Conservation (phyloP, 2,888 invertebrate species). For the Andrena fulva region DNA sequence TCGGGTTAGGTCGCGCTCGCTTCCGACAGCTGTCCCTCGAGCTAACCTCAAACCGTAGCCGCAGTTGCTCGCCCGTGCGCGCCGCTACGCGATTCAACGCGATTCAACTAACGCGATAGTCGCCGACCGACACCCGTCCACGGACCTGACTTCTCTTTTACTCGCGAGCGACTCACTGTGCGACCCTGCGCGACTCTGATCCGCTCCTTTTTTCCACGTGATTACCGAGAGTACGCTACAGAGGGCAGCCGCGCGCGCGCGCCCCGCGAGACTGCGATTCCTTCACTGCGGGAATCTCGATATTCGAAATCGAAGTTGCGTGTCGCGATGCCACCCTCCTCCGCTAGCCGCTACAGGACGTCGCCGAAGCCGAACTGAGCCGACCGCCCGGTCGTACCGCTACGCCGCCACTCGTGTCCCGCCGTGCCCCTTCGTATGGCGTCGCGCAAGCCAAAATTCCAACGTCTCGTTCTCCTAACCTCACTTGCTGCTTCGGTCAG, state of each 20-base stretch:
- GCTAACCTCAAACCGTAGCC: constrained; percentile 53
- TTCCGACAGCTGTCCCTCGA: constrained; percentile 33
- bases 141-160: not conserved
- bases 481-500: constrained; percentile 25
- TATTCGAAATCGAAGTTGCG: constrained; percentile 59
- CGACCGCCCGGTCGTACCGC: constrained; percentile 32
- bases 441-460: not conserved
- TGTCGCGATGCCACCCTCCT: constrained; percentile 34
- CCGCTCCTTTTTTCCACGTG: constrained; percentile 56
- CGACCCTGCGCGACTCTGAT: constrained; percentile 15
- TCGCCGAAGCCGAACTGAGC: constrained; percentile 43
- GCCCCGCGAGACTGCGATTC: constrained; percentile 57
- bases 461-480: constrained; percentile 37
- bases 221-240: constrained; percentile 52
- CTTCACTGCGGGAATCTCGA: constrained; percentile 59
- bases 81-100: not conserved
- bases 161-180: not conserved
- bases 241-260: constrained; percentile 65
- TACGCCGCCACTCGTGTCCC: not conserved
- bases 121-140: constrained; percentile 34
- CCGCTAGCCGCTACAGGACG: constrained; percentile 43
- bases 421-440: constrained; percentile 5
- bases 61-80: constrained; percentile 12
- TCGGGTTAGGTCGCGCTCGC: constrained; percentile 34
- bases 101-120: constrained; percentile 16